phyloP scores from a whole-genome alignment of 2,888 invertebrate genomes.

The Lasioglossum malachurum region DNA sequence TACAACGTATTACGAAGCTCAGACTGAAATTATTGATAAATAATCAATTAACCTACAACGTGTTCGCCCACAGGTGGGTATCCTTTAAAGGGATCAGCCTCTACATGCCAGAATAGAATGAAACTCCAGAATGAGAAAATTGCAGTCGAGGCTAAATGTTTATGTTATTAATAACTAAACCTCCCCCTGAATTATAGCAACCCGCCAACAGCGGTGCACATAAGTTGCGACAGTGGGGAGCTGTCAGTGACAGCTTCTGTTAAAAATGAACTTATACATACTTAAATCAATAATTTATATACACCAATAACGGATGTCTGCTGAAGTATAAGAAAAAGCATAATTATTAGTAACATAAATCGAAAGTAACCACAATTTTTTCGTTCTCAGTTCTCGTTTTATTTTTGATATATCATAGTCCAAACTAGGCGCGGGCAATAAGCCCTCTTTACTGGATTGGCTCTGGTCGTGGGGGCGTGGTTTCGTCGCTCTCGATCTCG shows the following conservation, averaged over 20 bases:
- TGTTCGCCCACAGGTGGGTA: conserved; percentile 1
- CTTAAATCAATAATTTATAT: background rate
- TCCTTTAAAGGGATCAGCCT: background rate
- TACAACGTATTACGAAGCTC: conserved; percentile 1
- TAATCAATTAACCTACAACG: background rate
- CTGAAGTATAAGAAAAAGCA: background rate
- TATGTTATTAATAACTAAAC: background rate
- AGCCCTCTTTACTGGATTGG: background rate
- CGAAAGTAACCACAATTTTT: background rate
- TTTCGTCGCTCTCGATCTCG: background rate
- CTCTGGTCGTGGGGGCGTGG: background rate
- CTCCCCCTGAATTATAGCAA: background rate
- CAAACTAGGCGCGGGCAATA: background rate
- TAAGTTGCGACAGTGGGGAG: background rate
- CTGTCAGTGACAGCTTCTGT: background rate
- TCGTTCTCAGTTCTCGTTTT: background rate
- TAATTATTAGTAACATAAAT: background rate
- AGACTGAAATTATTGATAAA: conserved; percentile 28
- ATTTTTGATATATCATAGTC: background rate
- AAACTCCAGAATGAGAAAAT: background rate
- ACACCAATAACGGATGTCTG: background rate
- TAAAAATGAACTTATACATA: too few species aligned
- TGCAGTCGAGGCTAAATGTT: background rate
- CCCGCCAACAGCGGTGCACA: background rate
- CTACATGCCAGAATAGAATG: background rate